Evolutionary conservation across 2,113 vertebrate genomes (phyloP).

Genomic region (Blennius ocellaris): DNA sequence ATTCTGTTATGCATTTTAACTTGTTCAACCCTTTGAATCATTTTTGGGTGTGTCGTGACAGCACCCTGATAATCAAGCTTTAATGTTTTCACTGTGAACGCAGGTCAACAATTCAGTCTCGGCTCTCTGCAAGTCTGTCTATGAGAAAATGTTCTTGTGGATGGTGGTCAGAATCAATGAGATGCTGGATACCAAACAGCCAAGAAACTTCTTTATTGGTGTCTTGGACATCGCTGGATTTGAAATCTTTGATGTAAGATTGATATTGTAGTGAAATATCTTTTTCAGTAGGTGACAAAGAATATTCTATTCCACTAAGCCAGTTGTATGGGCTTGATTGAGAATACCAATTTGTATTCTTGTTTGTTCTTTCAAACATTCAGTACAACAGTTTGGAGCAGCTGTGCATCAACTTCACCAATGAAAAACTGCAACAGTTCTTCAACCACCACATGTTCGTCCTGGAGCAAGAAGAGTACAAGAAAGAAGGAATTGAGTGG

Average conservation of each 20-base stretch:
- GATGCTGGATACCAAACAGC: slow-evolving; percentile 82
- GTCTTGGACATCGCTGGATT: slow-evolving; percentile 86
- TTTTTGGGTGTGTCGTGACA: neutral
- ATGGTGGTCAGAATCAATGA: slow-evolving; percentile 83
- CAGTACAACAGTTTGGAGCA: slow-evolving; percentile 89
- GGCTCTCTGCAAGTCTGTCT: slow-evolving; percentile 82
- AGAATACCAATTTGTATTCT: neutral
- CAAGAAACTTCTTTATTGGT: slow-evolving; percentile 82
- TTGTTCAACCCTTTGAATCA: neutral
- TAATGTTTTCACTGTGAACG: slow-evolving; percentile 5
- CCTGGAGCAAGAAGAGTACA: slow-evolving; percentile 91
- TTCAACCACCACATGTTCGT: slow-evolving; percentile 91
- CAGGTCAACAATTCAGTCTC: slow-evolving; percentile 79
- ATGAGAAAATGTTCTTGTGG: slow-evolving; percentile 87
- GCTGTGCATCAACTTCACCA: slow-evolving; percentile 92
- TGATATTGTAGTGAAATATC: neutral
- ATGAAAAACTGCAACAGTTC: slow-evolving; percentile 93
- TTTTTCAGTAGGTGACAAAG: neutral
- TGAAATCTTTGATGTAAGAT: slow-evolving; percentile 84
- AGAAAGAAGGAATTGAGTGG: slow-evolving; percentile 91
- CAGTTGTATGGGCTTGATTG: neutral
- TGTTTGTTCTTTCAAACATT: neutral
- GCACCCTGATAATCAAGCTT: neutral
- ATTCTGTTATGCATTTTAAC: neutral
- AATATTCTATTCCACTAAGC: neutral